phyloP scores from a whole-genome alignment of 2,797 vertebrate genomes.

The Oceanodroma leucorhoa region DNA sequence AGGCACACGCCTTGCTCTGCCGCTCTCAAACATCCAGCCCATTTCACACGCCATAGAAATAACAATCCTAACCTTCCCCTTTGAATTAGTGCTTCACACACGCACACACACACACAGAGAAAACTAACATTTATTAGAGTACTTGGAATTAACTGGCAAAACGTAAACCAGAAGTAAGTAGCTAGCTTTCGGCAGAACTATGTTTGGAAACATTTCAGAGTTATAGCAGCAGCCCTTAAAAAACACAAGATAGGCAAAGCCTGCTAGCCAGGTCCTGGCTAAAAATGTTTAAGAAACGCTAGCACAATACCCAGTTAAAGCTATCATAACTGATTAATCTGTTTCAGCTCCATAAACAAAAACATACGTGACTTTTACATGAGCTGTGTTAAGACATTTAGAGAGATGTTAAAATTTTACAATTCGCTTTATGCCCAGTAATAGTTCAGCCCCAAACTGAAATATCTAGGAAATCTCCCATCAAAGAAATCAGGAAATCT shows the following conservation, averaged over 20 bases:
- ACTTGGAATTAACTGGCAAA: constrained; percentile 1
- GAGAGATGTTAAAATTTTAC: not conserved
- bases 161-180: constrained; percentile 32
- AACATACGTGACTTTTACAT: not conserved
- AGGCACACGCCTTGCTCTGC: not conserved
- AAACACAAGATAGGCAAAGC: not conserved
- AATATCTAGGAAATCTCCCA: not conserved
- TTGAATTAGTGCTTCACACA: not conserved
- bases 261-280: not conserved
- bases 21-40: not conserved
- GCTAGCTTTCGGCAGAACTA: not conserved
- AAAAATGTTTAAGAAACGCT: not conserved
- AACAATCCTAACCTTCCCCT: not conserved
- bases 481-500: not conserved
- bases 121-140: not conserved
- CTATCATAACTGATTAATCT: not conserved
- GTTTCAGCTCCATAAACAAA: not conserved
- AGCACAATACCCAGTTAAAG: not conserved
- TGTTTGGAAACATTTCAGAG: not conserved
- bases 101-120: not conserved
- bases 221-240: not conserved
- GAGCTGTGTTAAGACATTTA: not conserved
- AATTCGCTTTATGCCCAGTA: not conserved
- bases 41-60: constrained; percentile 8
- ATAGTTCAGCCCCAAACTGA: not conserved